Conservation (phyloP, 2,797 vertebrate species). For the Acestrorhynchus altus region DNA sequence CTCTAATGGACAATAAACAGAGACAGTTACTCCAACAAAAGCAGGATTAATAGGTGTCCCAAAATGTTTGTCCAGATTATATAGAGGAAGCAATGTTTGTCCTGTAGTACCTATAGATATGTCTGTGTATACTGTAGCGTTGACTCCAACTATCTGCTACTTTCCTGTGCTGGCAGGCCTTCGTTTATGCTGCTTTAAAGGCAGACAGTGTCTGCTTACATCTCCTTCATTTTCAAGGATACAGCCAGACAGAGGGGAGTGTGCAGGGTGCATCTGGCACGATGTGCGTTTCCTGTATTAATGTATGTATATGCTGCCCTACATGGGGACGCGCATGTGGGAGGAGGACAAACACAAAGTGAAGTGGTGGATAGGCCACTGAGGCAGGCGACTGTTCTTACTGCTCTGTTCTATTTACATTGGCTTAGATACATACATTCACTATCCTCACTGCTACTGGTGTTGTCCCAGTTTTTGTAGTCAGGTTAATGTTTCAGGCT, state of each 20-base stretch:
- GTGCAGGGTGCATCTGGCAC: not conserved
- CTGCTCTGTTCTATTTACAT: too few species aligned
- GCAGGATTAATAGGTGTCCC: too few species aligned
- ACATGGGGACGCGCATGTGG: not conserved
- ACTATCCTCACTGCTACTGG: too few species aligned
- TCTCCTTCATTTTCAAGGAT: slow-evolving; percentile 33
- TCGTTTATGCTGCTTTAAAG: not conserved
- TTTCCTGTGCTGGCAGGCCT: not conserved
- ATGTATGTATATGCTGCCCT: slow-evolving; percentile 15
- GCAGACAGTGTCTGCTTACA: not conserved
- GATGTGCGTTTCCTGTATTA: slow-evolving; percentile 16
- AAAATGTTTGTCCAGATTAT: too few species aligned
- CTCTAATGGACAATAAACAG: too few species aligned
- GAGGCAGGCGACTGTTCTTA: not conserved
- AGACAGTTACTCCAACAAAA: too few species aligned
- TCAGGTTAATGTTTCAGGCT: too few species aligned
- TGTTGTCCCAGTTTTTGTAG: too few species aligned
- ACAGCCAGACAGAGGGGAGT: slow-evolving; percentile 12
- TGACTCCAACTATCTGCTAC: not conserved
- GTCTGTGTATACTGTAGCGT: too few species aligned
- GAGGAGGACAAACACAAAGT: not conserved
- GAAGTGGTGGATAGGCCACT: not conserved
- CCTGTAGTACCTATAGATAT: too few species aligned
- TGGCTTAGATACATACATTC: too few species aligned
- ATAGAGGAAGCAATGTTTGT: not conserved